Base-by-base conservation (phyloP, 53 echinoderm and acorn worm genomes). In the Paelopatides confundens region DNA sequence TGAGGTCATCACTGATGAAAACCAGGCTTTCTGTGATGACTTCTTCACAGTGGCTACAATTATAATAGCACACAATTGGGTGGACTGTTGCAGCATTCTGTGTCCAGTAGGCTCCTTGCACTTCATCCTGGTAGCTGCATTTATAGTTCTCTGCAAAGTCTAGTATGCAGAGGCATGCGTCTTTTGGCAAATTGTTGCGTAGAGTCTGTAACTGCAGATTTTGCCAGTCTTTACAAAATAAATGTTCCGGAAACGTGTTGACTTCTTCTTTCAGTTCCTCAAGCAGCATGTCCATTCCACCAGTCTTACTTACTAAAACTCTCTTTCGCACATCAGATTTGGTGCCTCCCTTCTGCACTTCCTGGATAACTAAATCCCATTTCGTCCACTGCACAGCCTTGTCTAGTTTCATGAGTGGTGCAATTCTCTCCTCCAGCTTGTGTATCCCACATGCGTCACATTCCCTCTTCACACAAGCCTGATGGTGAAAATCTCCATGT, bases 151-250 rank as follows among this genome's bases (percentile, higher is more conserved):
- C 85, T 10, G 85, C 85, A 43, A 85, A 85, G 43, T 85, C 85
- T 5, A 82, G 24, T 12, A 43, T 66, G 21, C 47, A 27, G 0
- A 77, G 49, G 77, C 77, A 77, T 24, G 48, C 4, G 9, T 77
- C 50, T 43, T 77, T 28, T 5, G 52, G 77, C 21, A 77, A 14
- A 47, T 77, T 77, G 5, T 14, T 24, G 13, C 77, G 77, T 2
- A 77, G 48, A 3, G 3, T 47, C 49, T 77, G 47, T 2, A 77
- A 30, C 13, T 90, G 90, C 17, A 1, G 5, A 38, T 90, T 85
- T 50, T 90, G 85, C 90, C 90, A 90, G 23, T 85, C 90, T 43
- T 90, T 90, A 49, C 76, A 64, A 35, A 90, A 85, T 13, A 90
- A 31, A 62, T 90, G 90, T 5, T 40, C 85, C 3, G 76, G 2